A percentile compares a stretch with the other conserved stretches of the same genome.
These are phyloP conservation scores for Drosophila ezoana DNA, from an alignment of 2,888 invertebrate species.

Conservation along the genomic window DNA sequence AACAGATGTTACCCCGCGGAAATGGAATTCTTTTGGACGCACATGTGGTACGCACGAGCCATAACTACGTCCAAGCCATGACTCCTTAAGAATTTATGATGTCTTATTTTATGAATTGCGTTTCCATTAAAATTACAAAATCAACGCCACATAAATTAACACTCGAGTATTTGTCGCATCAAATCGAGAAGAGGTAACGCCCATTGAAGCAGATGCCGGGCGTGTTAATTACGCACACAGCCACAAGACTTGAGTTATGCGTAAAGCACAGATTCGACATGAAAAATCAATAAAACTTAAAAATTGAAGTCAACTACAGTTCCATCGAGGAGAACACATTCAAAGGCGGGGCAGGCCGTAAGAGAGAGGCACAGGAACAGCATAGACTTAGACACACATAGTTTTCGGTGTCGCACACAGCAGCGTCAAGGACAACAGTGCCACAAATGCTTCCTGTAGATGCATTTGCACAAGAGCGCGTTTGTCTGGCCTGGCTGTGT, in stretches of 20 bases:
- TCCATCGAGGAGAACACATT: constrained; percentile 2
- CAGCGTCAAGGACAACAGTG: constrained; percentile 46
- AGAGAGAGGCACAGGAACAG: neutral
- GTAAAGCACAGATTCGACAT: constrained; percentile 5
- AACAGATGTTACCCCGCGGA: constrained; percentile 3
- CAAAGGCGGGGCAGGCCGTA: neutral
- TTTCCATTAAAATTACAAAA: constrained; percentile 50
- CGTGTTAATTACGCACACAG: constrained; percentile 59
- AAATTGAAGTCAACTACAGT: constrained; percentile 13
- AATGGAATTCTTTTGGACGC: constrained; percentile 1
- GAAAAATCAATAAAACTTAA: constrained; percentile 52
- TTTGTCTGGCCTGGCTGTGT: constrained; percentile 15
- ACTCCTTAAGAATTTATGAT: constrained; percentile 39
- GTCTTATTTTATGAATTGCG: constrained; percentile 54
- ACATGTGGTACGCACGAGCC: constrained; percentile 61
- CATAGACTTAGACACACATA: constrained; percentile 24
- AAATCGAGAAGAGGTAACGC: constrained; percentile 1
- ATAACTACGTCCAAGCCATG: constrained; percentile 3
- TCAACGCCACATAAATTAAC: constrained; percentile 72
- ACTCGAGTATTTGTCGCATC: constrained; percentile 31
- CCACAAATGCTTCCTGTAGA: constrained; percentile 46
- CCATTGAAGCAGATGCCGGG: constrained; percentile 27
- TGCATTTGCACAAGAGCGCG: constrained; percentile 41
- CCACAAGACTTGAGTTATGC: constrained; percentile 52
- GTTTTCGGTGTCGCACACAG: constrained; percentile 26